A percentile compares a stretch with the other conserved stretches of the same genome.
phyloP scores from a whole-genome alignment of 2,113 vertebrate genomes.

The Chamaetylas fuelleborni region DNA sequence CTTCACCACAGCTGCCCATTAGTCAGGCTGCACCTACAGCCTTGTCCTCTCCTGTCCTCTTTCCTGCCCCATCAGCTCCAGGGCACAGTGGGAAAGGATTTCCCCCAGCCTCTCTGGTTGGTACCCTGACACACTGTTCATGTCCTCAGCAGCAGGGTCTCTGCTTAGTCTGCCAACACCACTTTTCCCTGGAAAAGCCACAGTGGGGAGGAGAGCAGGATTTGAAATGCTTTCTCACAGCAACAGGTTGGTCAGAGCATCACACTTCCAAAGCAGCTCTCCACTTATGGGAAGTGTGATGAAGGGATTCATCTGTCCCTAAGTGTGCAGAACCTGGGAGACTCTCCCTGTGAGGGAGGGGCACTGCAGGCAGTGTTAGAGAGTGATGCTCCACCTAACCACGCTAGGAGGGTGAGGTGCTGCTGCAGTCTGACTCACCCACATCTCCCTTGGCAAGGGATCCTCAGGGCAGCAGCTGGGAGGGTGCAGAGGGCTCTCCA shows the following conservation, averaged over 20 bases:
- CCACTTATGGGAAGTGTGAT: neutral
- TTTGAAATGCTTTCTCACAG: neutral
- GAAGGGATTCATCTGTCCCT: neutral
- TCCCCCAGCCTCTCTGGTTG: neutral
- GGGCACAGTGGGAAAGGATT: neutral
- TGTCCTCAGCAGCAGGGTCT: neutral
- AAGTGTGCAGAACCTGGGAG: neutral
- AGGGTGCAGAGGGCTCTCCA: neutral
- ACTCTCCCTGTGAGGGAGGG: rapidly evolving
- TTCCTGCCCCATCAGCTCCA: rapidly evolving
- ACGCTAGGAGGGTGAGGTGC: neutral
- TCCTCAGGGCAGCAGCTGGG: neutral
- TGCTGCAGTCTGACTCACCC: neutral
- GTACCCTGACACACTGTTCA: neutral
- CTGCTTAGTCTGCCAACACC: neutral
- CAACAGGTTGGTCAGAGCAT: neutral
- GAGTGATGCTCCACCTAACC: neutral
- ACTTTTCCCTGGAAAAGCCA: neutral
- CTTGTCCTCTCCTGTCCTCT: neutral
- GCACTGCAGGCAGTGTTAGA: neutral
- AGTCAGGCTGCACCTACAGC: neutral
- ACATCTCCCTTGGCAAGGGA: rapidly evolving
- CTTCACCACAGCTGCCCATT: neutral
- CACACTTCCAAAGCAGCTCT: neutral
- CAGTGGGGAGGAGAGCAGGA: neutral